Base-by-base conservation (phyloP, 1,140 invertebrate species). In the Musca vetustissima region DNA sequence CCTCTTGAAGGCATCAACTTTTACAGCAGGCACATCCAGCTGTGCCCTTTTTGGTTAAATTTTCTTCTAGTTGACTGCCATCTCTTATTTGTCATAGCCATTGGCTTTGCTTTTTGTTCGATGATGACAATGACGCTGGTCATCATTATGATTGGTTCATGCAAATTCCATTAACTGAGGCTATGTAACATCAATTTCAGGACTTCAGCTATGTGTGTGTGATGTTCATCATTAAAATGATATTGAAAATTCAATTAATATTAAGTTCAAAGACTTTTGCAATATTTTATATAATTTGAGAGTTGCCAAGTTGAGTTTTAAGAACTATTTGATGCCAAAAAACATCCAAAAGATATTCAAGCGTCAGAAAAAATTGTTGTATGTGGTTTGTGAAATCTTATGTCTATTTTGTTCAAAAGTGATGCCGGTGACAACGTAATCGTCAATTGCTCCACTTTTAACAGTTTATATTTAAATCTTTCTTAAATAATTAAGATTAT, bases 201-300 rank as follows among this genome's bases (percentile, higher is more conserved):
- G 36, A 43, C 11, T 43, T 43, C 6, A 13, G 36, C 11, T 43
- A 43, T 28, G 8, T 2, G 25, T 43, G 57, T 61, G 57, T 61
- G 57, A 61, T 61, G 57, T 43, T 43, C 57, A 61, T 61, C 57
- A 61, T 61, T 61, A 61, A 61, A 61, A 15, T 43, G 57, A 36
- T 61, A 19, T 32, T 36, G n/a, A 32, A 61, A 61, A 61, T 43
- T 61, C 57, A 61, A 61, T 61, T 61, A 61, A 61, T 21, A n/a
- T n/a, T 24, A 43, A 13, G 57, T 61, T 43, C 28, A 61, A 19
- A 36, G 9, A 11, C 0, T n/a, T 19, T 52, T 52, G 1, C 8
- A 21, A 21, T 61, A 36, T 19, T 61, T 43, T 13, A 11, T 55
- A 49, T n/a, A 49, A 49, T 6, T 49, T 19, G 48, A n/a, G 4